Evolutionary conservation across 2,888 invertebrate species (phyloP).

Genomic region (Drosophila crucigera): DNA sequence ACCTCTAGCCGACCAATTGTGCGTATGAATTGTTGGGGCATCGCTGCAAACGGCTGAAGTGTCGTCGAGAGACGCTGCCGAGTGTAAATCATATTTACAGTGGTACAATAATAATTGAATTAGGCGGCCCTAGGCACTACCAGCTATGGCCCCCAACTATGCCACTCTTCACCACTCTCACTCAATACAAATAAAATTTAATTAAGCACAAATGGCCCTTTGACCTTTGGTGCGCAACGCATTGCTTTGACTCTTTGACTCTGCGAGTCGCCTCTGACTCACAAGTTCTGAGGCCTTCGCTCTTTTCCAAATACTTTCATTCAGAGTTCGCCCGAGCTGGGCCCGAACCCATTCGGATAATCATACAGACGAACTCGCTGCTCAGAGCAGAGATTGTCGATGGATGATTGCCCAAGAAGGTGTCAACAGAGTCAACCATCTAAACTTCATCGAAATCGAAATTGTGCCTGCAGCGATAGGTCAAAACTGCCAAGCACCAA

Average conservation of each 20-base stretch:
- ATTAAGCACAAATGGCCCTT: slow-evolving; percentile 59
- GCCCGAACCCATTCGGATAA: neutral
- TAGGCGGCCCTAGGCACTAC: slow-evolving; percentile 46
- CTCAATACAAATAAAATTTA: slow-evolving; percentile 59
- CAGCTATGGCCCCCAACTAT: slow-evolving; percentile 1
- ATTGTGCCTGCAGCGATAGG: neutral
- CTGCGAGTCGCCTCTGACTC: neutral
- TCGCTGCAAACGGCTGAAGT: slow-evolving; percentile 29
- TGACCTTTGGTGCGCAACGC: slow-evolving; percentile 43
- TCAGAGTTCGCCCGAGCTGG: neutral
- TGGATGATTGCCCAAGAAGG: neutral
- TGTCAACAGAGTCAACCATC: neutral
- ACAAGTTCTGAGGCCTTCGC: neutral
- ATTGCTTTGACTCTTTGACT: slow-evolving; percentile 10
- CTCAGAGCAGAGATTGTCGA: neutral
- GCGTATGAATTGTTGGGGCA: slow-evolving; percentile 58
- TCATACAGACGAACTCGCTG: neutral
- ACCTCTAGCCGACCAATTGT: slow-evolving; percentile 69
- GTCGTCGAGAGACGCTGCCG: slow-evolving; percentile 39
- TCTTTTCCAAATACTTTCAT: neutral
- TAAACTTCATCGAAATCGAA: neutral
- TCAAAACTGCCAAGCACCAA: neutral
- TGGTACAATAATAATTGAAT: slow-evolving; percentile 80
- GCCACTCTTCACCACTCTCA: slow-evolving; percentile 13
- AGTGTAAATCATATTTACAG: slow-evolving; percentile 81